A percentile compares a stretch with the other conserved stretches of the same genome.
phyloP scores from a whole-genome alignment of 2,797 vertebrate genomes.

The Pogoniulus pusillus region DNA sequence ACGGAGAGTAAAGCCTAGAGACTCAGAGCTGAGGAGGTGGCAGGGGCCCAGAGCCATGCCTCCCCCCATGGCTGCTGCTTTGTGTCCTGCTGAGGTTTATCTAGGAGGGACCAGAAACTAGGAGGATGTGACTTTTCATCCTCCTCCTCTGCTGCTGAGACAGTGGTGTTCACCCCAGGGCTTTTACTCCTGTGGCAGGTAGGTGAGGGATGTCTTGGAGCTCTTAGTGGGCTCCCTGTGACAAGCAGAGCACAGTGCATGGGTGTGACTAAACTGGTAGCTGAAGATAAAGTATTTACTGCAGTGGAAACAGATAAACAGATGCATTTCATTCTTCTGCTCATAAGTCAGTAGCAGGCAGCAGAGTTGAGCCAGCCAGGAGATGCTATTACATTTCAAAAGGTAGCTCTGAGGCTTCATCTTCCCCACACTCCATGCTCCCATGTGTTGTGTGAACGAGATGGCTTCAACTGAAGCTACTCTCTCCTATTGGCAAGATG shows the following conservation, averaged over 20 bases:
- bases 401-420: slow-evolving; percentile 41
- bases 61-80: background rate
- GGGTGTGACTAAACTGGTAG: background rate
- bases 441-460: slow-evolving; percentile 50
- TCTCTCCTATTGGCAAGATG: slow-evolving; percentile 42
- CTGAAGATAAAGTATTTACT: slow-evolving; percentile 31
- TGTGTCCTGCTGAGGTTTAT: background rate
- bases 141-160: background rate
- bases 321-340: slow-evolving; percentile 29
- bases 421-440: background rate
- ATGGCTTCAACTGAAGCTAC: slow-evolving; percentile 5
- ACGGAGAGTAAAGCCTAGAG: background rate
- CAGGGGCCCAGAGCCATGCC: background rate
- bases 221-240: background rate
- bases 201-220: background rate
- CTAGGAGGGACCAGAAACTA: background rate
- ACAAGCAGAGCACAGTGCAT: background rate
- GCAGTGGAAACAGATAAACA: slow-evolving; percentile 15
- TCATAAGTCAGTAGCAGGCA: background rate
- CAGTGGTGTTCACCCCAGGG: background rate
- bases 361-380: background rate
- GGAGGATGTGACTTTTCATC: background rate
- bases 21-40: background rate
- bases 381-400: slow-evolving; percentile 35
- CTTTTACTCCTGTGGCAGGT: background rate